Evolutionary conservation across 2,113 vertebrate genomes (phyloP).

Genomic region (Lethenteron camtschaticum): DNA sequence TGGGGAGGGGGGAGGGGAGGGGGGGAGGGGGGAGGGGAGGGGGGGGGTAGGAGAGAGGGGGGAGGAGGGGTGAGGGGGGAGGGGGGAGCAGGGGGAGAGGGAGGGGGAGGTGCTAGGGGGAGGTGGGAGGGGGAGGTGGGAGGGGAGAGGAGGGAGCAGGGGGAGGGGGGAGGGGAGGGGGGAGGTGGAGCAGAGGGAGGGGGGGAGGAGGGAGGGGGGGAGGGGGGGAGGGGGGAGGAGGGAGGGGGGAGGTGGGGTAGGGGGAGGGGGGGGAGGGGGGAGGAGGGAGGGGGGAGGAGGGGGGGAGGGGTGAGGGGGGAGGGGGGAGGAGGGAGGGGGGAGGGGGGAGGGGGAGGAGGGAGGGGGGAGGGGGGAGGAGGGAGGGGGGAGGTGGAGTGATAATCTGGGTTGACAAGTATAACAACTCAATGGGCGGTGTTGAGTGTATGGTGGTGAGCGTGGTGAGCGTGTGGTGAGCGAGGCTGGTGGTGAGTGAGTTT

Average conservation of each 20-base stretch:
- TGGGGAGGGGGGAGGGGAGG: slow-evolving; percentile 64
- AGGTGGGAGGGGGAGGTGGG: background rate
- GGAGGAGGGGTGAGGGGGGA: slow-evolving; percentile 23
- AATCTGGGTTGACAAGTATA: too few relatives aligned
- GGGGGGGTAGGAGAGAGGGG: slow-evolving; percentile 63
- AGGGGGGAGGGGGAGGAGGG: too few relatives aligned
- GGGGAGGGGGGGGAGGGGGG: background rate
- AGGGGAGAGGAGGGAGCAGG: background rate
- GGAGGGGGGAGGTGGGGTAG: background rate
- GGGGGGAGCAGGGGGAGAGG: background rate
- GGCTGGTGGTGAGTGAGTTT: too few relatives aligned
- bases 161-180: too few relatives aligned
- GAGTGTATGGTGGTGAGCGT: too few relatives aligned
- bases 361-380: background rate
- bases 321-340: background rate
- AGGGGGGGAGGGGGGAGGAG: background rate
- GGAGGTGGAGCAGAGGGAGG: too few relatives aligned
- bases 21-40: slow-evolving; percentile 64
- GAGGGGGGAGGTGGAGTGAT: background rate
- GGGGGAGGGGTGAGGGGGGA: background rate
- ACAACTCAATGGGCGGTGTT: too few relatives aligned
- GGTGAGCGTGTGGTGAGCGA: too few relatives aligned
- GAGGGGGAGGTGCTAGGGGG: background rate
- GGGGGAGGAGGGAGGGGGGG: background rate
- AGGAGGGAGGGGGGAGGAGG: background rate